Evolutionary conservation across 2,797 vertebrate species (phyloP).

Genomic region (Scyliorhinus canicula): DNA sequence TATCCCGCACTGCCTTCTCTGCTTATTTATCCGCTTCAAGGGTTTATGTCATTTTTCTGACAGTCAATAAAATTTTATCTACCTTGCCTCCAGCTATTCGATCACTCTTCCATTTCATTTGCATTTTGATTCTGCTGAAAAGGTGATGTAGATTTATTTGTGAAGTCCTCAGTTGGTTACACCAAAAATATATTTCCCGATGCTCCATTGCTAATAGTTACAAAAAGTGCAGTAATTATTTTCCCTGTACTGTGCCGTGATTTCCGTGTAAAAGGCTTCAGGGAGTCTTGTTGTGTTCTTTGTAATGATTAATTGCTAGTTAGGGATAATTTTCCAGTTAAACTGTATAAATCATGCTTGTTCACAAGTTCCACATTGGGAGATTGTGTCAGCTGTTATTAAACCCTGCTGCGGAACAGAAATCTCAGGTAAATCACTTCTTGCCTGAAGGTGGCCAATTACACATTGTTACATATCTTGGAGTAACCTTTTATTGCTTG

Average conservation of each 20-base stretch:
- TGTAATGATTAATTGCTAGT: constrained; percentile 14
- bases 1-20: background rate
- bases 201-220: background rate
- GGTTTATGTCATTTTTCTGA: background rate
- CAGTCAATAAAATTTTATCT: background rate
- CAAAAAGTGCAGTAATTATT: background rate
- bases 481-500: background rate
- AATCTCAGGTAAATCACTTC: background rate
- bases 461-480: constrained; percentile 15
- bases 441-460: background rate
- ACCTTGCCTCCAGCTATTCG: background rate
- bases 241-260: background rate
- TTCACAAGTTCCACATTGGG: background rate
- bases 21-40: background rate
- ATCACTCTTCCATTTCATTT: background rate
- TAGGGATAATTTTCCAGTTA: background rate
- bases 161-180: background rate
- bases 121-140: constrained; percentile 5
- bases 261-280: background rate
- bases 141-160: background rate
- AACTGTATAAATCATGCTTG: background rate
- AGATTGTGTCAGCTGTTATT: background rate
- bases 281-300: background rate
- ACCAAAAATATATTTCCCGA: background rate
- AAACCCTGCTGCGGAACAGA: background rate